Evolutionary conservation across 2,888 invertebrate genomes (phyloP), one percentile per base, ranked within the genome.

Genomic region (Euplagia quadripunctaria): DNA sequence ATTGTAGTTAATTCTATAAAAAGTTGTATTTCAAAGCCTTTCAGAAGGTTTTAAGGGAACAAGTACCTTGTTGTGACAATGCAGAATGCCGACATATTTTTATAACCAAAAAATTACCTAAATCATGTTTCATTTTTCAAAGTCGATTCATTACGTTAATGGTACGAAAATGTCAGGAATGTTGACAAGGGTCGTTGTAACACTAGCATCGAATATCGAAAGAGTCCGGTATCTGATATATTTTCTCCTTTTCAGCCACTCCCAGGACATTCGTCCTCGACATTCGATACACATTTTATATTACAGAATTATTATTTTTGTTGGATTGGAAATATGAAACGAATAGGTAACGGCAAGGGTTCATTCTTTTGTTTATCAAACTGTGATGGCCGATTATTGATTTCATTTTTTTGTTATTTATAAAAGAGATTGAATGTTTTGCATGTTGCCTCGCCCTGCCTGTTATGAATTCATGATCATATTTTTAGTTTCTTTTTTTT

Each of bases 111-210:
- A 46, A 31, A 31, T 12, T 58, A 20, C 58, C 11, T 58, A 20
- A 58, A 58, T 58, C 20, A 58, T 12, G 12, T 58, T 58, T 20
- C 5, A 58, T 20, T 20, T 20, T n/a, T 58, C 12, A 20, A 58
- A 20, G 5, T 58, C 58, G 20, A 58, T 58, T 58, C 43, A 46
- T 46, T 9, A 9, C 14, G 31, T 31, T 61, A 61, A 61, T 61
- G 31, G 14, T 31, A 6, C 61, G 31, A 31, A 61, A 61, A 61
- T 61, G 61, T 61, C 61, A 31, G 6, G 14, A 31, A 20, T 61
- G 6, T 61, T 61, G 31, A 61, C 61, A 61, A 61, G 61, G 61
- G 61, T 61, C 61, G 61, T 20, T 61, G 61, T 61, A 31, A 61
- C 61, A 61, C 31, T 31, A 20, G 31, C 14, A 31, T 4, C 14